Percentiles rank a stretch among this genome's conserved stretches.
Evolutionary conservation across 2,113 vertebrate species (phyloP).

Genomic region (Atractosteus spatula): DNA sequence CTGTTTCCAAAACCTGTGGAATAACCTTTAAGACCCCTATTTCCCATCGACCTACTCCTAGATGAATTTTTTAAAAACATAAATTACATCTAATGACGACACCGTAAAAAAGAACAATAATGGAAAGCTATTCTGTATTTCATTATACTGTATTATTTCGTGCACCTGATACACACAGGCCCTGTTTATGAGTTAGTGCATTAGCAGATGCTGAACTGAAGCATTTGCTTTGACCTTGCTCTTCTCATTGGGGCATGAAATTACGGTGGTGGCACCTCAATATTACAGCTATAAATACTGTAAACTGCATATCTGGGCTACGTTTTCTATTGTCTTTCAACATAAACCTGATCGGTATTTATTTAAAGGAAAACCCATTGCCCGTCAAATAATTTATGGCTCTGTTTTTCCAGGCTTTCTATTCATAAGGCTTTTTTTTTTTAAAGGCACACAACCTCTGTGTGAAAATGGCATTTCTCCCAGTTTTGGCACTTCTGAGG

Average conservation of each 20-base stretch:
- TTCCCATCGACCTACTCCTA: constrained; percentile 93
- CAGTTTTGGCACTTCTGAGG: constrained; percentile 65
- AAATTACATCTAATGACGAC: constrained; percentile 99
- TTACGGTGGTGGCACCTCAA: constrained; percentile 99
- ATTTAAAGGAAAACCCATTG: constrained; percentile 99
- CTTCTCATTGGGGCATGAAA: constrained; percentile 99
- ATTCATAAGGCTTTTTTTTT: constrained; percentile 49
- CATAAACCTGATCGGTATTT: constrained; percentile 99
- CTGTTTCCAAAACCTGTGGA: constrained; percentile 84
- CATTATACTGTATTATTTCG: constrained; percentile 99
- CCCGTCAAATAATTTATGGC: constrained; percentile 98
- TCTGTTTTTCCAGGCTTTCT: constrained; percentile 76
- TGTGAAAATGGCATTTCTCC: constrained; percentile 63
- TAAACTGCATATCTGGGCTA: constrained; percentile 99
- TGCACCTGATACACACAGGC: constrained; percentile 97
- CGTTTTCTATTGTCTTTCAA: constrained; percentile 99
- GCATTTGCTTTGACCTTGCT: constrained; percentile 99
- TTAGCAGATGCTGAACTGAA: constrained; percentile 98
- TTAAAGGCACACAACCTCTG: constrained; percentile 55
- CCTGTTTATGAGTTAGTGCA: constrained; percentile 99
- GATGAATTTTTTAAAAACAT: constrained; percentile 97
- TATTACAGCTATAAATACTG: constrained; percentile 99
- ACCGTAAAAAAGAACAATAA: constrained; percentile 99
- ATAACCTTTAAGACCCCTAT: constrained; percentile 92
- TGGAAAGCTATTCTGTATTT: constrained; percentile 99